A percentile compares a stretch with the other conserved stretches of the same genome.
Evolutionary conservation across 2,113 vertebrate genomes (phyloP).

Genomic region (Cochlearius cochlearius): DNA sequence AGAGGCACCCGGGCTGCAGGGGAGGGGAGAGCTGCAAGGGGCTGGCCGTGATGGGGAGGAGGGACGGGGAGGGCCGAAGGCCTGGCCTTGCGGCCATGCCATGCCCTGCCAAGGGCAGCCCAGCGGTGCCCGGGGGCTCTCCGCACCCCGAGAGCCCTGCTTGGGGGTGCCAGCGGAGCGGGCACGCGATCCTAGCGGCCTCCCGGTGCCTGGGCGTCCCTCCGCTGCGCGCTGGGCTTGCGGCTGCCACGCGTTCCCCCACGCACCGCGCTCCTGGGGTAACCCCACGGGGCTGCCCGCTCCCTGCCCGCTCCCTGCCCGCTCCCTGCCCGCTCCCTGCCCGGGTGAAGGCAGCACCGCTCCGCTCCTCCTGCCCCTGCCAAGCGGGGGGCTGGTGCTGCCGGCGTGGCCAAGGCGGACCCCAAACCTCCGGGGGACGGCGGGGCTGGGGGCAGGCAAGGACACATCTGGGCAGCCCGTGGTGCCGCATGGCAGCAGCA

Average conservation of each 20-base stretch:
- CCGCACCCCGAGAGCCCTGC: rapidly evolving
- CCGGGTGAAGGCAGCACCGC: too few relatives aligned
- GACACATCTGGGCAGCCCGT: neutral
- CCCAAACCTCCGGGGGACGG: neutral
- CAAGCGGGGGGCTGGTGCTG: neutral
- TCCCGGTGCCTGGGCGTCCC: rapidly evolving
- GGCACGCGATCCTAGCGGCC: neutral
- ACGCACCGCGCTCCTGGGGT: rapidly evolving
- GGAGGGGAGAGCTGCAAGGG: conserved; percentile 55
- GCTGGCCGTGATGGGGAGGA: conserved; percentile 47
- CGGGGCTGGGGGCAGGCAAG: neutral
- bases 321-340: neutral
- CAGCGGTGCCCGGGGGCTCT: neutral
- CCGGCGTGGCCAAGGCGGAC: rapidly evolving
- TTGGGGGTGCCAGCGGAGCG: rapidly evolving
- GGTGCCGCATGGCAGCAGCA: neutral
- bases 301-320: neutral
- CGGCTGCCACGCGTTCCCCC: rapidly evolving
- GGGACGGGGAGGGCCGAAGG: conserved; percentile 45
- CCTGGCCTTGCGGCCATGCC: neutral
- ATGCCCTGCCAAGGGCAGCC: neutral
- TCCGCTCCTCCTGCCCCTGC: neutral
- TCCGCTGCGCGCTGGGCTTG: neutral
- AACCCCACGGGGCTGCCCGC: rapidly evolving
- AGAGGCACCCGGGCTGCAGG: conserved; percentile 45